A percentile compares a stretch with the other conserved stretches of the same genome.
Evolutionary conservation across 1,140 invertebrate species (phyloP).

Genomic region (Cylas formicarius): DNA sequence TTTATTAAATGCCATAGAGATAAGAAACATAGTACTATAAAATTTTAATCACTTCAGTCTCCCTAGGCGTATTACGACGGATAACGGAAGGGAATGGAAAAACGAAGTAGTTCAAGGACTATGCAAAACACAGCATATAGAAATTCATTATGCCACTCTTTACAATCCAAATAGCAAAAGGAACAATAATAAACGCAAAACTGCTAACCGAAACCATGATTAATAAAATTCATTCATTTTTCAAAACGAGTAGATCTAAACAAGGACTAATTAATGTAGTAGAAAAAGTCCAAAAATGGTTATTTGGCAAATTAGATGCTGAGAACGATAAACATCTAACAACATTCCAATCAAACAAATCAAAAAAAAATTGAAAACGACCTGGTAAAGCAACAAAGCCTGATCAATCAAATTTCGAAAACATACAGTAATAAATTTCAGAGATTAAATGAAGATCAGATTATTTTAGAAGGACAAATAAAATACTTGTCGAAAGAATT

Average conservation of each 20-base stretch:
- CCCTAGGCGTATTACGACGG: conserved; percentile 14
- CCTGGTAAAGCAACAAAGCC: background rate
- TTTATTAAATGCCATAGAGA: conserved; percentile 9
- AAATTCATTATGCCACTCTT: conserved; percentile 10
- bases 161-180: conserved; percentile 7
- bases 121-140: conserved; percentile 8
- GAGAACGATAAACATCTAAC: conserved; percentile 1
- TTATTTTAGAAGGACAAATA: background rate
- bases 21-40: conserved; percentile 4
- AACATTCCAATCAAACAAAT: conserved; percentile 2
- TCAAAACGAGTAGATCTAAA: too few relatives aligned
- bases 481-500: background rate
- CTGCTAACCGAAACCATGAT: too few relatives aligned
- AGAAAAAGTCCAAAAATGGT: background rate
- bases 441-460: too few relatives aligned
- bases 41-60: conserved; percentile 9
- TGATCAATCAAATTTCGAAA: too few relatives aligned
- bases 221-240: too few relatives aligned
- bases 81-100: conserved; percentile 7
- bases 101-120: conserved; percentile 5
- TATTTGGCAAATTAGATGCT: conserved; percentile 11
- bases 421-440: too few relatives aligned
- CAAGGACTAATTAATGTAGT: background rate
- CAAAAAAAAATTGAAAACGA: background rate
- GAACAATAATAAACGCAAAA: background rate